Evolutionary conservation across 2,797 vertebrate genomes (phyloP).

Genomic region (Cirrhinus mrigala): DNA sequence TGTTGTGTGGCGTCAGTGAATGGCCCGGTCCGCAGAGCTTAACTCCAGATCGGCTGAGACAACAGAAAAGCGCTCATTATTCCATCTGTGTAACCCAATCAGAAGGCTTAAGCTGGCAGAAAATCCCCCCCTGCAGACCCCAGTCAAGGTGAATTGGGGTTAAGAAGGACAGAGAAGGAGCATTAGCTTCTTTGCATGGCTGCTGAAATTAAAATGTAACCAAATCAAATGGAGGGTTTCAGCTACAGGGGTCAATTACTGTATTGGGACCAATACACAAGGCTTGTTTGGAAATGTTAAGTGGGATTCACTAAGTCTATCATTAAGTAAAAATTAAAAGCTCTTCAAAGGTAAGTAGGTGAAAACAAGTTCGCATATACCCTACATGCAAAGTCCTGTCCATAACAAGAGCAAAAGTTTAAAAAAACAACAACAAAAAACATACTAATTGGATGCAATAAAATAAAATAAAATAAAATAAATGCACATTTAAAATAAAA

Average conservation of each 20-base stretch:
- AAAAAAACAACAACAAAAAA: background rate
- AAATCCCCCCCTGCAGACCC: conserved; percentile 49
- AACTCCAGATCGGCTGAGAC: conserved; percentile 68
- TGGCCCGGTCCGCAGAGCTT: conserved; percentile 63
- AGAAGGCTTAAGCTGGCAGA: conserved; percentile 68
- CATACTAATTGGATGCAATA: too few species aligned
- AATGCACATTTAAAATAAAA: too few species aligned
- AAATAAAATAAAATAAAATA: too few species aligned
- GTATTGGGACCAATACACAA: conserved; percentile 53
- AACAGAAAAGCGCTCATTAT: conserved; percentile 78
- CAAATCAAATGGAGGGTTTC: conserved; percentile 66
- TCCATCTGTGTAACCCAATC: conserved; percentile 71
- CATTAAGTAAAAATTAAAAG: background rate
- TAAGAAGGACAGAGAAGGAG: conserved; percentile 69
- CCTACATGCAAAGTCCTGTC: background rate
- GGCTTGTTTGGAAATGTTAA: conserved; percentile 51
- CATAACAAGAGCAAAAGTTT: background rate
- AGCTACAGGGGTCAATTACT: conserved; percentile 57
- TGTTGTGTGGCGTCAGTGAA: conserved; percentile 64
- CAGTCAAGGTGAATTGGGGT: conserved; percentile 69
- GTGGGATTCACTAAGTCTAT: conserved; percentile 19
- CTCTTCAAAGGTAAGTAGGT: background rate
- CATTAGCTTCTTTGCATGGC: conserved; percentile 70
- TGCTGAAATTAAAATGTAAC: conserved; percentile 71
- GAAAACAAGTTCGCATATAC: background rate